Conservation (phyloP, 2,888 invertebrate species). For the Nemurella pictetii region DNA sequence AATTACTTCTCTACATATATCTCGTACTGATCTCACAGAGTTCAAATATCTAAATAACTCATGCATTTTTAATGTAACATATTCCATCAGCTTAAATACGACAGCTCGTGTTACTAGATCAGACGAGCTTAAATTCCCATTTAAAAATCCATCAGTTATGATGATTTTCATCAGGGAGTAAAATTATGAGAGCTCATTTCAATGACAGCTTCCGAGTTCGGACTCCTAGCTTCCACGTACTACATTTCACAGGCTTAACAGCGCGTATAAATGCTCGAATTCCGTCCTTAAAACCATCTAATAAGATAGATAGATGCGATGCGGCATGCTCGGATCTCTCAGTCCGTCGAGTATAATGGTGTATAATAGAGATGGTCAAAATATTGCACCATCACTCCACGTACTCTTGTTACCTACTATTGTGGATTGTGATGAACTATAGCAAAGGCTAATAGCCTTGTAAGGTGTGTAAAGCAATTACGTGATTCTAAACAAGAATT, state of each 20-base stretch:
- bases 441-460: slow-evolving; percentile 12
- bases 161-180: background rate
- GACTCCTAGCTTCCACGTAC: background rate
- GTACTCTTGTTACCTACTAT: background rate
- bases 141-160: slow-evolving; percentile 26
- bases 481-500: slow-evolving; percentile 23
- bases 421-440: slow-evolving; percentile 11
- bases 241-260: slow-evolving; percentile 2
- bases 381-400: slow-evolving; percentile 2
- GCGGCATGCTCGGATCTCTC: background rate
- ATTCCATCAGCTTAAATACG: slow-evolving; percentile 6
- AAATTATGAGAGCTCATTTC: background rate
- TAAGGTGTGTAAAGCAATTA: slow-evolving; percentile 23
- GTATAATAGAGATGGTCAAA: slow-evolving; percentile 3
- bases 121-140: slow-evolving; percentile 16
- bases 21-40: background rate
- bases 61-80: slow-evolving; percentile 28
- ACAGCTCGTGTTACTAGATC: background rate
- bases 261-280: background rate
- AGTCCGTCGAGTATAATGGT: background rate
- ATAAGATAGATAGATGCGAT: background rate
- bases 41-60: slow-evolving; percentile 5
- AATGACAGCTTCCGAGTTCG: background rate
- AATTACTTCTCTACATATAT: slow-evolving; percentile 7
- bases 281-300: background rate